These are phyloP conservation scores for Zaprionus tsacasi DNA, from an alignment of 1,140 invertebrate species.

Conservation along the genomic window DNA sequence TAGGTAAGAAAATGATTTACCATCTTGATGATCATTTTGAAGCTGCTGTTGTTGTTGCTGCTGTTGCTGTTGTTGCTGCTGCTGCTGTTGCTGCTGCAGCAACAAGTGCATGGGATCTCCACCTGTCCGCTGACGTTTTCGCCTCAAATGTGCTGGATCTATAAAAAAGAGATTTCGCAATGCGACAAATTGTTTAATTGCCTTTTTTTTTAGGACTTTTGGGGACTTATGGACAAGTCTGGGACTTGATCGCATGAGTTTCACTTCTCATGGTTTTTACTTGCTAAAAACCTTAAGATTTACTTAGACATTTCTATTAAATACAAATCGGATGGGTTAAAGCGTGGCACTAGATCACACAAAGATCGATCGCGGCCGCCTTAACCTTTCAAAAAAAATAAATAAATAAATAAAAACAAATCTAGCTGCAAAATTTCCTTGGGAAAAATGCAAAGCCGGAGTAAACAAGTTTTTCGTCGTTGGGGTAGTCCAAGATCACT, in stretches of 20 bases:
- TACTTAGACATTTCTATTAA: slow-evolving; percentile 49
- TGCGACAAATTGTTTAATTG: slow-evolving; percentile 69
- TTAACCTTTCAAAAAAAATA: background rate
- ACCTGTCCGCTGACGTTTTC: slow-evolving; percentile 87
- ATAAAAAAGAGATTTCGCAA: slow-evolving; percentile 74
- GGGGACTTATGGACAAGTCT: slow-evolving; percentile 34
- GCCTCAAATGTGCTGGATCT: slow-evolving; percentile 85
- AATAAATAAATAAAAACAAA: background rate
- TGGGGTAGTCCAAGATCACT: slow-evolving; percentile 11
- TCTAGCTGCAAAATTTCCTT: slow-evolving; percentile 1
- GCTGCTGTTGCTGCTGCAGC: slow-evolving; percentile 85
- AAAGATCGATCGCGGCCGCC: background rate
- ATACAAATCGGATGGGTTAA: slow-evolving; percentile 39
- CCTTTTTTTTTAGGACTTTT: slow-evolving; percentile 5
- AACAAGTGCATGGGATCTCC: slow-evolving; percentile 85
- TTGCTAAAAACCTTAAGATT: slow-evolving; percentile 22
- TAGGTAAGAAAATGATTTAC: slow-evolving; percentile 85
- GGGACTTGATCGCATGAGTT: background rate
- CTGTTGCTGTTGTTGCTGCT: slow-evolving; percentile 78
- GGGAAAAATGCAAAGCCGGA: slow-evolving; percentile 19
- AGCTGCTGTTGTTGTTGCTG: slow-evolving; percentile 73
- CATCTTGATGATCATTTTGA: slow-evolving; percentile 84
- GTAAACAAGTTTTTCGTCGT: slow-evolving; percentile 27
- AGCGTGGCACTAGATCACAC: background rate
- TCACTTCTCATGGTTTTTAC: slow-evolving; percentile 25